These are phyloP conservation scores for Theocolax elegans DNA, from an alignment of 1,140 invertebrate genomes.

Conservation along the genomic window DNA sequence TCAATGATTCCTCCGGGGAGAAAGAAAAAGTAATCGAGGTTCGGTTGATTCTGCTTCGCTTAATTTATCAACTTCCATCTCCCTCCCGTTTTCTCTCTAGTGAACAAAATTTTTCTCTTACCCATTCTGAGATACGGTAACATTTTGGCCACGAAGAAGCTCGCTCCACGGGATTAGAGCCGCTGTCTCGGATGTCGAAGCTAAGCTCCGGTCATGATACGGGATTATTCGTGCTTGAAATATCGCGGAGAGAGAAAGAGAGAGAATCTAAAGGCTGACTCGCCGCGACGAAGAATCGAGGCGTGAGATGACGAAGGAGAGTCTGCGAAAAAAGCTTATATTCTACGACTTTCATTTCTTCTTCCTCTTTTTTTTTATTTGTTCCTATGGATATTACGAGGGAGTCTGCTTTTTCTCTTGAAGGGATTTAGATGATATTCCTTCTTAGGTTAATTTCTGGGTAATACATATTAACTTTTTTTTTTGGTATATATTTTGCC, in stretches of 20 bases:
- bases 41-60: not conserved
- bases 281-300: slow-evolving; percentile 15
- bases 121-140: not conserved
- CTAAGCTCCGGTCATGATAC: slow-evolving; percentile 59
- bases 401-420: not conserved
- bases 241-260: slow-evolving; percentile 48
- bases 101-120: not conserved
- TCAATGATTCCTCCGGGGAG: slow-evolving; percentile 14
- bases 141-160: no score
- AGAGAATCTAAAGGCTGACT: not conserved
- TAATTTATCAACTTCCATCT: slow-evolving; percentile 30
- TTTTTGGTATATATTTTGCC: no score
- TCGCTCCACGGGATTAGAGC: slow-evolving; percentile 51
- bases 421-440: not conserved
- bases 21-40: not conserved
- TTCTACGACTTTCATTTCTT: no score
- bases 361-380: not conserved
- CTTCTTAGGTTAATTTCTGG: no score
- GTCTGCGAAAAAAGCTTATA: not conserved
- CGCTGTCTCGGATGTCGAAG: slow-evolving; percentile 54
- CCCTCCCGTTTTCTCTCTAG: slow-evolving; percentile 7
- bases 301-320: slow-evolving; percentile 5
- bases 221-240: slow-evolving; percentile 59
- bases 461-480: no score
- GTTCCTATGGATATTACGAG: not conserved